These are phyloP conservation scores for Bellardia bayeri DNA, from an alignment of 2,888 invertebrate genomes.

Conservation along the genomic window DNA sequence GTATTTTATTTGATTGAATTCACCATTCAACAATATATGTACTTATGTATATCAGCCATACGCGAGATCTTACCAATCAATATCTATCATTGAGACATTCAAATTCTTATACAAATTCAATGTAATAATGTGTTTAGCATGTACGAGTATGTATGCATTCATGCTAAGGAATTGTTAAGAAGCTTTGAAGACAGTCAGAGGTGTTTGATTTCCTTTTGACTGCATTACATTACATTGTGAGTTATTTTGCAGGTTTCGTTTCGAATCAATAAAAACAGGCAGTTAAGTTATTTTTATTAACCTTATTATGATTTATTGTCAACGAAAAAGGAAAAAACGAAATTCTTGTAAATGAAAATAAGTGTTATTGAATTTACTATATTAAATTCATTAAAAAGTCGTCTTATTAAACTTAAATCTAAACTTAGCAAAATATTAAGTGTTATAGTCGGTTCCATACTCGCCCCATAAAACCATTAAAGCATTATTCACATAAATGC, in stretches of 20 bases:
- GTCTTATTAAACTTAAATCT: no score
- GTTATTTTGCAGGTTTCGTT: neutral
- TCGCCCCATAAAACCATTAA: no score
- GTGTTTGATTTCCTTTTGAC: neutral
- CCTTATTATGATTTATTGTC: neutral
- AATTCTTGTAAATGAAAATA: no score
- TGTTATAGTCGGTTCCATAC: no score
- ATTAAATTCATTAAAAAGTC: no score
- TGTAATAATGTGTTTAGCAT: conserved; percentile 8
- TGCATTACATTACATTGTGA: neutral
- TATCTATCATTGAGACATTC: neutral
- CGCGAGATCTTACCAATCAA: conserved; percentile 26
- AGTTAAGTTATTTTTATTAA: neutral
- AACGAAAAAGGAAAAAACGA: neutral
- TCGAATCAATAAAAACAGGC: neutral
- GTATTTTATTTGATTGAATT: conserved; percentile 9
- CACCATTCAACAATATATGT: neutral
- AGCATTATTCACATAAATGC: no score
- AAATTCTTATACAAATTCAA: neutral
- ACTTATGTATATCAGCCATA: conserved; percentile 21
- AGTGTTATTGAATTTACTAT: no score
- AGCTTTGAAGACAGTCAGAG: neutral
- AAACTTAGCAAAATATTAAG: no score
- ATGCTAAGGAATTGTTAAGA: neutral
- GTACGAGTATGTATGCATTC: neutral